Evolutionary conservation across 2,797 vertebrate species (phyloP).

Genomic region (Fistularia tabacaria): DNA sequence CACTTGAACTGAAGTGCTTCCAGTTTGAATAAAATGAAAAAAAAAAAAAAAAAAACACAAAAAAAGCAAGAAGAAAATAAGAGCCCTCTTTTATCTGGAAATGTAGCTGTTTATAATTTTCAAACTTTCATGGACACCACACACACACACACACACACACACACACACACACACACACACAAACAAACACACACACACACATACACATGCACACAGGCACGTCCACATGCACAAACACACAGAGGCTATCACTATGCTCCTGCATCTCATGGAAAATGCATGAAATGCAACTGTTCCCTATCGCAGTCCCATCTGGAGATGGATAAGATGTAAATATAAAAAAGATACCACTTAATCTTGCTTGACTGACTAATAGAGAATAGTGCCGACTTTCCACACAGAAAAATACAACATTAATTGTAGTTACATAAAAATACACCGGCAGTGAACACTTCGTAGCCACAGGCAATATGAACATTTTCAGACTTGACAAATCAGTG

Average conservation of each 20-base stretch:
- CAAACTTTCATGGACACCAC: neutral
- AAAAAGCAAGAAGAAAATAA: constrained; percentile 9
- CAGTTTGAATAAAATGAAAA: constrained; percentile 1
- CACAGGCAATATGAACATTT: too few species aligned
- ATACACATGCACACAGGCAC: too few species aligned
- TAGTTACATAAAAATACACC: neutral
- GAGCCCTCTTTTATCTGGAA: constrained; percentile 26
- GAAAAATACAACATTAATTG: neutral
- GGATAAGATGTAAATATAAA: constrained; percentile 19
- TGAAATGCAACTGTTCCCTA: constrained; percentile 49
- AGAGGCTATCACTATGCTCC: constrained; percentile 26
- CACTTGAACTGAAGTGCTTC: constrained; percentile 16
- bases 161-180: neutral
- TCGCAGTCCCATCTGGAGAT: constrained; percentile 32
- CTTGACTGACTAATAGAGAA: neutral
- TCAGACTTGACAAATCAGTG: too few species aligned
- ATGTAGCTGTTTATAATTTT: constrained; percentile 17
- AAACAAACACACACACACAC: too few species aligned
- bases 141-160: neutral
- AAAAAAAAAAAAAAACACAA: constrained; percentile 10
- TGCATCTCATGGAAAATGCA: constrained; percentile 52
- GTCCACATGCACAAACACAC: neutral
- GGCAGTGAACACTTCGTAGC: too few species aligned
- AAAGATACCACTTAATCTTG: neutral
- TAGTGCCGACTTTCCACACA: neutral